Conservation (phyloP, 2,797 vertebrate genomes). For the Phrynocephalus vlangalii region DNA sequence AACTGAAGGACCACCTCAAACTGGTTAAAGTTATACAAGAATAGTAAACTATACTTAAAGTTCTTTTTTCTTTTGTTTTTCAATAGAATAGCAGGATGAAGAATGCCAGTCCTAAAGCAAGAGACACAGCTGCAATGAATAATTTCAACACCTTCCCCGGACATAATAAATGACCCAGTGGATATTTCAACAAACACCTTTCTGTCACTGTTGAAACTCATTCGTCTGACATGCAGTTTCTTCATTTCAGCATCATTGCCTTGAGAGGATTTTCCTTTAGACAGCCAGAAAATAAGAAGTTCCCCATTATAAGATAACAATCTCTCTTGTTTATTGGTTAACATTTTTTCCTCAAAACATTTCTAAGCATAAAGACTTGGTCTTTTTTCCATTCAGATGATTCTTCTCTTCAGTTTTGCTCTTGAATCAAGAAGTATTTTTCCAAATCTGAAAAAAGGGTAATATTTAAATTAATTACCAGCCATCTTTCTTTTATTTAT, state of each 20-base stretch:
- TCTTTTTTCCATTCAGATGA: conserved; percentile 23
- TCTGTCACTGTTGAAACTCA: conserved; percentile 77
- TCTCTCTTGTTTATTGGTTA: conserved; percentile 59
- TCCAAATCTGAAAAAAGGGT: conserved; percentile 59
- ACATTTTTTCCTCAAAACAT: conserved; percentile 41
- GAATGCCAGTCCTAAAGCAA: conserved; percentile 78
- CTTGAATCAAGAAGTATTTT: conserved; percentile 19
- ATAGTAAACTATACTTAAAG: conserved; percentile 80
- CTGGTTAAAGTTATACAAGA: conserved; percentile 77
- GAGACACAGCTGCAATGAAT: conserved; percentile 77
- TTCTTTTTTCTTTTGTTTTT: conserved; percentile 65
- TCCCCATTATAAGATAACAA: conserved; percentile 82
- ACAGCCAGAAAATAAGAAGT: conserved; percentile 82
- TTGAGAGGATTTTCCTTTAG: conserved; percentile 49
- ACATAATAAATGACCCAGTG: conserved; percentile 71
- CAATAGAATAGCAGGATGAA: conserved; percentile 83
- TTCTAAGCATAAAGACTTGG: conserved; percentile 31
- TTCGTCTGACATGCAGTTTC: conserved; percentile 77
- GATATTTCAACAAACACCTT: conserved; percentile 79
- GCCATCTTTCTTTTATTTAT: conserved; percentile 3
- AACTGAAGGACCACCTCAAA: conserved; percentile 82
- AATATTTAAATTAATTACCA: not conserved
- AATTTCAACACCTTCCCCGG: conserved; percentile 73
- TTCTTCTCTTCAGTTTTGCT: not conserved
- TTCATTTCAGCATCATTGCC: conserved; percentile 49